phyloP scores from a whole-genome alignment of 1,140 invertebrate genomes.

The Heliconius nattereri region DNA sequence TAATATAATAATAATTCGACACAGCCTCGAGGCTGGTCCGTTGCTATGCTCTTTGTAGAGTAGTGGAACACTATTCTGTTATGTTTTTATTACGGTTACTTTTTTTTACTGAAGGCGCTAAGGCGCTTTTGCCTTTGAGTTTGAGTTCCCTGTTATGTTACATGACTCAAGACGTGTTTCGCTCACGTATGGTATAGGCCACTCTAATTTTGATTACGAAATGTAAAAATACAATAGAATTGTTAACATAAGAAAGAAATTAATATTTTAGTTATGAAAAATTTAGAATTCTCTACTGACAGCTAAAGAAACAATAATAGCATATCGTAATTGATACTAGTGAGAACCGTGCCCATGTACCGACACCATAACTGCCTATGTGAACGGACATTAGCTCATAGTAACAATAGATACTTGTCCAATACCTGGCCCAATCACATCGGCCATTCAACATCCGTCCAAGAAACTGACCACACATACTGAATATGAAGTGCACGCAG shows the following conservation, averaged over 20 bases:
- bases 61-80: slow-evolving; percentile 73
- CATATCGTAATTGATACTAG: neutral
- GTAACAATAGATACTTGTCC: slow-evolving; percentile 57
- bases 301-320: neutral
- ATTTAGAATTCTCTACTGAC: neutral
- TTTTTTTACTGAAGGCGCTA: slow-evolving; percentile 61
- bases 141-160: slow-evolving; percentile 52
- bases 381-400: slow-evolving; percentile 22
- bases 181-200: neutral
- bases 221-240: neutral
- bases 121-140: slow-evolving; percentile 49
- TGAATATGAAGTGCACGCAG: slow-evolving; percentile 75
- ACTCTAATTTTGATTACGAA: neutral
- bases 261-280: neutral
- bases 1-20: slow-evolving; percentile 55
- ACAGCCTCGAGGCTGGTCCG: slow-evolving; percentile 54
- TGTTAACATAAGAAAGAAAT: neutral
- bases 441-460: slow-evolving; percentile 65
- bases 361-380: neutral
- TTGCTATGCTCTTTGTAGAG: slow-evolving; percentile 69
- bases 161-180: slow-evolving; percentile 17
- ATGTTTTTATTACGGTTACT: slow-evolving; percentile 73
- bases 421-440: slow-evolving; percentile 66
- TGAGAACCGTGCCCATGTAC: neutral
- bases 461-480: slow-evolving; percentile 76